Base-by-base conservation (phyloP, 2,888 invertebrate species). In the Keiferia lycopersicella region DNA sequence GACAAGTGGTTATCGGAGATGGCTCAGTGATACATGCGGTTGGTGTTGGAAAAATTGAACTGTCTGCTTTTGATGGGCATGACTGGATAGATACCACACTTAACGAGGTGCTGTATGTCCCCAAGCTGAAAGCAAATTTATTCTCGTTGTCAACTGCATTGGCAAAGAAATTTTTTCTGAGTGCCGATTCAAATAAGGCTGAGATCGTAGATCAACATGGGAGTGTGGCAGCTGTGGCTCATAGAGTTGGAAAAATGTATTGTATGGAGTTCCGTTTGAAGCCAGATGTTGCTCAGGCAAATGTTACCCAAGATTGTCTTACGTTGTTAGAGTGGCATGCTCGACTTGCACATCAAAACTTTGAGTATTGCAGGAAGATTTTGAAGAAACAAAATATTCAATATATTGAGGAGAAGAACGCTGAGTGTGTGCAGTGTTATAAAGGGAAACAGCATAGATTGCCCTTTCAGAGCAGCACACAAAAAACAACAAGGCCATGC, bases 321-420 rank as follows among this genome's bases (percentile, higher is more conserved):
- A 26, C 45, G 14, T 39, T 63, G n/a, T 0, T 1, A 10, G 68
- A 69, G 53, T 72, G 48, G 67, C 70, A 73, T 38, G 56, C 64
- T 62, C 69, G 18, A 30, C 45, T 73, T 6, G 70, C 65, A 0
- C 71, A 71, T 39, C n/a, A n/a, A n/a, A n/a, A n/a, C n/a, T 56
- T 30, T 66, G 1, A 22, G 63, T 7, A 22, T 69, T 63, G 71
- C 70, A 1, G 68, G 53, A 61, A 61, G 6, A 63, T 72, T 0
- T 51, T 68, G 50, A 63, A 61, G 16, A 26, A 51, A 22, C 34
- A 65, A 4, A 41, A 41, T 16, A 56, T 63, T 45, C 14, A 68
- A 12, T 63, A 63, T 64, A 65, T 61, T 22, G 51, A 64, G 0
- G 64, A 63, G n/a, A 38, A 59, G 16, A 61, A 65, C 20, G 14